Conservation (phyloP, 1,140 invertebrate genomes). For the Carposina sasakii region DNA sequence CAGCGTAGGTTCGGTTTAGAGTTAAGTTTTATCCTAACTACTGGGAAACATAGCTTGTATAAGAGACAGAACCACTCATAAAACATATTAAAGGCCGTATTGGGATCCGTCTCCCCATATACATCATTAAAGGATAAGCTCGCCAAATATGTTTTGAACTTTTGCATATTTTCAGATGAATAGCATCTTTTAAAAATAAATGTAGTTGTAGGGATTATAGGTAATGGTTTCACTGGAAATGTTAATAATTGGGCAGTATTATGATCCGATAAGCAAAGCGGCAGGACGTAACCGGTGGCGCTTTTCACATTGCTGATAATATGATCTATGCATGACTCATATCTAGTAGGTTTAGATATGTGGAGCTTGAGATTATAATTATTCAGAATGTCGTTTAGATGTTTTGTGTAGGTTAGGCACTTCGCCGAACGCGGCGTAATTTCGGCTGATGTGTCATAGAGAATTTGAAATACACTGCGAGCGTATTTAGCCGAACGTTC, state of each 20-base stretch:
- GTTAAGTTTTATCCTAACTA: slow-evolving; percentile 1
- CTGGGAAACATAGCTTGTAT: slow-evolving; percentile 6
- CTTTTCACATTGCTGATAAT: slow-evolving; percentile 4
- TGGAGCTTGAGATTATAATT: neutral
- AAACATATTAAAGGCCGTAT: neutral
- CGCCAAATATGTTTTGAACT: neutral
- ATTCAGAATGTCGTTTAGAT: neutral
- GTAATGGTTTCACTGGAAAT: neutral
- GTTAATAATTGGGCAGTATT: slow-evolving; percentile 1
- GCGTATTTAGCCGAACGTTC: too few relatives aligned
- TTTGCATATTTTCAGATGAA: neutral
- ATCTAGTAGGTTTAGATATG: neutral
- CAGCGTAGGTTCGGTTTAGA: too few relatives aligned
- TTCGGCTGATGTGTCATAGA: too few relatives aligned
- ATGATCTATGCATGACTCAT: slow-evolving; percentile 4
- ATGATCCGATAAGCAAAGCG: slow-evolving; percentile 3
- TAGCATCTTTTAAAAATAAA: neutral
- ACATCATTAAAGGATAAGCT: neutral
- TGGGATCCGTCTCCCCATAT: neutral
- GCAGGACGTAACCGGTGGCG: neutral
- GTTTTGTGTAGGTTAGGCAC: too few relatives aligned
- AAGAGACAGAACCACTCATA: neutral
- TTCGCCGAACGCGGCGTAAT: too few relatives aligned
- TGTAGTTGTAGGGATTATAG: neutral
- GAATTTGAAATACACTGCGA: too few relatives aligned